phyloP scores from a whole-genome alignment of 2,113 vertebrate genomes.

The Leptosomus discolor region DNA sequence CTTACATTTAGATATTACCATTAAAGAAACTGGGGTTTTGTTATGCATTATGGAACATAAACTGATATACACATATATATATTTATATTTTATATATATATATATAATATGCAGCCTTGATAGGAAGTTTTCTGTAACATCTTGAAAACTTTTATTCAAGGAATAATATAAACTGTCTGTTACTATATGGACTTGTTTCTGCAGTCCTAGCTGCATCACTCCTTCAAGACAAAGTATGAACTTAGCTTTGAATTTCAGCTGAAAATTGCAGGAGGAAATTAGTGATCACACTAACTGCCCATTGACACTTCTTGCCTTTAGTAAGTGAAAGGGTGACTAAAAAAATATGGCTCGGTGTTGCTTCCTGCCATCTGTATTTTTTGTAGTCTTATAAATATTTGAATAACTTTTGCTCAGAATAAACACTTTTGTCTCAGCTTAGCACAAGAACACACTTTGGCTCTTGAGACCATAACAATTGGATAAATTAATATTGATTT shows the following conservation, averaged over 20 bases:
- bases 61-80: not conserved
- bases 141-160: not conserved
- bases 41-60: not conserved
- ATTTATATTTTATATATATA: not conserved
- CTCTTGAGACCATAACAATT: slow-evolving; percentile 72
- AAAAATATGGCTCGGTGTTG: not conserved
- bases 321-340: slow-evolving; percentile 9
- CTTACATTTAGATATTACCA: not conserved
- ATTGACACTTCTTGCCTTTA: slow-evolving; percentile 26
- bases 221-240: not conserved
- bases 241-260: not conserved
- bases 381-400: slow-evolving; percentile 79
- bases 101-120: not conserved
- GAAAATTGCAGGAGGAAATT: not conserved
- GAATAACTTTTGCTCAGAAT: slow-evolving; percentile 74
- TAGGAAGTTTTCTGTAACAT: not conserved
- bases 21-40: not conserved
- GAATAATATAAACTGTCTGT: not conserved
- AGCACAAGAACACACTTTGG: slow-evolving; percentile 63
- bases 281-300: not conserved
- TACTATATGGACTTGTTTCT: not conserved
- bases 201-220: not conserved
- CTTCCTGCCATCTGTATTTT: slow-evolving; percentile 71
- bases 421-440: slow-evolving; percentile 73
- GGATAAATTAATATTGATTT: slow-evolving; percentile 80